These are phyloP conservation scores for Mustela lutreola DNA, from an alignment of 2,113 vertebrate genomes.

Conservation along the genomic window DNA sequence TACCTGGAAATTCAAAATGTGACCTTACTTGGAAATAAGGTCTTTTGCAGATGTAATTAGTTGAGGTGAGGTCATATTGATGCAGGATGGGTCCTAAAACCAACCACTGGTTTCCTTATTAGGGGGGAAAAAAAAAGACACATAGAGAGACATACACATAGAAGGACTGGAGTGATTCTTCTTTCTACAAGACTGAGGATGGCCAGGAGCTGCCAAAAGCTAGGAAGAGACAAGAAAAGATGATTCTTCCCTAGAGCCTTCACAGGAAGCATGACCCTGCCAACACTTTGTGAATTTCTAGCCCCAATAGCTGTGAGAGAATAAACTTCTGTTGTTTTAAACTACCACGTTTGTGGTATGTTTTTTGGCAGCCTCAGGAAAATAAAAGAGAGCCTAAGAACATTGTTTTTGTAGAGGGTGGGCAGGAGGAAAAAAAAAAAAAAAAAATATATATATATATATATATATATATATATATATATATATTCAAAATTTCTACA, in stretches of 20 bases:
- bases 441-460: no score
- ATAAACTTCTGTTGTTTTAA: neutral
- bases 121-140: neutral
- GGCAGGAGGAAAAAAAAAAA: neutral
- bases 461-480: neutral
- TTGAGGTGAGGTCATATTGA: neutral
- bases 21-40: neutral
- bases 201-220: neutral
- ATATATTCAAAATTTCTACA: neutral
- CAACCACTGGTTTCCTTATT: neutral
- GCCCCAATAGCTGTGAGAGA: neutral
- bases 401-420: neutral
- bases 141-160: neutral
- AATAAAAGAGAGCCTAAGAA: neutral
- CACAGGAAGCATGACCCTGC: neutral
- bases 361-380: neutral
- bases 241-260: no score
- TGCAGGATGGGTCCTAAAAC: neutral
- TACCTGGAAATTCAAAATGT: neutral
- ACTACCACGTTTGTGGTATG: neutral
- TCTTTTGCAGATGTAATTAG: neutral
- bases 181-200: neutral
- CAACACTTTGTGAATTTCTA: neutral
- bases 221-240: neutral
- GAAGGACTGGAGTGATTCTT: neutral